Base-by-base conservation (phyloP, 1,140 invertebrate species). In the Sminthurides bifidus region DNA sequence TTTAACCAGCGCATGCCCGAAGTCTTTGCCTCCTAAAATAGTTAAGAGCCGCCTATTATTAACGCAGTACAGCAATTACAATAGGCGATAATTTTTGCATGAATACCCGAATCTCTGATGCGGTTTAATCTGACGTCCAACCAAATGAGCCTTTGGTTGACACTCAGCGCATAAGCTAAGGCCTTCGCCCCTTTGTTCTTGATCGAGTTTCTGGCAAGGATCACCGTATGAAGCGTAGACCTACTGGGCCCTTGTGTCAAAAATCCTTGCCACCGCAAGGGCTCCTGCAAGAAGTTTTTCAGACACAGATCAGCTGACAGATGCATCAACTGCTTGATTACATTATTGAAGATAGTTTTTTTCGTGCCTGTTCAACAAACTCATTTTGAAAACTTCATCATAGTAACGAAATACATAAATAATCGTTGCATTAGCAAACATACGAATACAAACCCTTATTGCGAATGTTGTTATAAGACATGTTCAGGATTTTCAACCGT, bases 191-290 rank as follows among this genome's bases (percentile, higher is more conserved):
- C 63, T 50, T 45, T 50, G 31, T 51, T 54, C 17, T 41, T 40
- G 23, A 65, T 65, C 15, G 51, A 24, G 31, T 59, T 59, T 2
- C 59, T 35, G 19, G 50, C 54, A 5, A 61, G 15, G 6, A 35
- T 52, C 3, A 61, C 37, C 12, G 59, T 65, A 38, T 65, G 59
- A 21, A 65, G 29, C 15, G 63, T 65, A 14, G n/a, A n/a, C n/a
- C n/a, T 48, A 40, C 0, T 24, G 24, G 6, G 44, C 46, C n/a
- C 38, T 37, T 37, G 30, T 23, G 23, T 61, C 59, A 8, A 26
- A 38, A 17, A 65, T 40, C n/a, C 54, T n/a, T 17, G 59, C 59
- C 6, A 65, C 52, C 1, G 63, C 63, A 26, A 40, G 45, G 3
- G 63, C 63, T 1, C 63, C 63, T 59, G 37, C 5, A 53, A 46